Base-by-base conservation (phyloP, 2,888 invertebrate species). In the Anaspis maculata region DNA sequence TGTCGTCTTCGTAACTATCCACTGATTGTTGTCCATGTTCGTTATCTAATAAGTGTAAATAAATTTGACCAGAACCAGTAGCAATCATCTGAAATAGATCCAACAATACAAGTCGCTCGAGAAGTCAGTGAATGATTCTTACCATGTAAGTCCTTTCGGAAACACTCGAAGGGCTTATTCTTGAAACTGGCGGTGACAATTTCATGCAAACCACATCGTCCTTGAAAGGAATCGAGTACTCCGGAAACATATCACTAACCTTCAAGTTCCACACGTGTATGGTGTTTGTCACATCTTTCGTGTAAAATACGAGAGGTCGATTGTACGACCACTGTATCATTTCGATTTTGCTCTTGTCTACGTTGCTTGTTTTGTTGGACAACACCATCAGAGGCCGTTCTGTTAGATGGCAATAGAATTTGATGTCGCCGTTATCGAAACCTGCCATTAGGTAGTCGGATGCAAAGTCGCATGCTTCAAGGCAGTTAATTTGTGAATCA, bases 231-330 rank as follows among this genome's bases (percentile, higher is more conserved):
- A 72, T 49, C 3, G 67, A 66, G 48, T 64, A 56, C 14, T 61
- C 53, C 1, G 73, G 73, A 41, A 59, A 59, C 42, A 70, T 63
- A 46, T 73, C 72, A 42, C 70, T 72, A 27, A 58, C 59, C 31
- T 61, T 61, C 39, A 75, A 56, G 53, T 75, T 65, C 74, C 74
- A 75, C 21, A 73, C 53, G 37, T 72, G 65, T 25, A 74, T 60
- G 19, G 64, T 67, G 45, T 61, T 68, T 22, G 36, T 45, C 13
- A 54, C 49, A 49, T 73, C 72, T 39, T 71, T 58, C 10, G 65
- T 61, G 44, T 69, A 74, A 46, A 74, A 61, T 12, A 68, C 61
- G 36, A 70, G 68, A 1, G 73, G 71, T 48, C 66, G 68, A 9
- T 67, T 65, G 30, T 57, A 62, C 1, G 73, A 74, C 74, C 74